Percentiles rank a stretch among this genome's conserved stretches.
Evolutionary conservation across 1,140 invertebrate genomes (phyloP).

Genomic region (Leptinotarsa lineolata): DNA sequence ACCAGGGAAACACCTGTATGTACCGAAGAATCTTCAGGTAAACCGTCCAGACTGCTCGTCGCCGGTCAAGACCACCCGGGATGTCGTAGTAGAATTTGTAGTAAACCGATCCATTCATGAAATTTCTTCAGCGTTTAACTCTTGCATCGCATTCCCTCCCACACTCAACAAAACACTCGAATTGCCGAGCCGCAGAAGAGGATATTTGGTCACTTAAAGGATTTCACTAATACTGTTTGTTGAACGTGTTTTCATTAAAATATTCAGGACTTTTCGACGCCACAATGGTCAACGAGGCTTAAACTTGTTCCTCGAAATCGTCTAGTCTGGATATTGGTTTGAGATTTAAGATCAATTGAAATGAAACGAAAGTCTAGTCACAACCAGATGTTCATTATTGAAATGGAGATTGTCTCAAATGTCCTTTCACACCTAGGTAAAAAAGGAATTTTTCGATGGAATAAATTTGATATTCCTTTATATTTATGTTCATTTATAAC

Average conservation of each 20-base stretch:
- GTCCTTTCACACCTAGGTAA: no score
- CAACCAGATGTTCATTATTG: no score
- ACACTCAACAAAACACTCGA: constrained; percentile 8
- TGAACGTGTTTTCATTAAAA: constrained; percentile 8
- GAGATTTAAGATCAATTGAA: neutral
- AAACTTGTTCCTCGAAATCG: neutral
- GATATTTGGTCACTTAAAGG: constrained; percentile 5
- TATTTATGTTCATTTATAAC: no score
- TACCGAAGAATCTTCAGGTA: neutral
- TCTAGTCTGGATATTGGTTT: neutral
- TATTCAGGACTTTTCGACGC: neutral
- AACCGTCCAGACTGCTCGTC: neutral
- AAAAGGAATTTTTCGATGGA: no score
- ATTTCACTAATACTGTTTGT: constrained; percentile 1
- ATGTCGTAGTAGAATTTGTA: neutral
- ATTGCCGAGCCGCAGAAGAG: constrained; percentile 3
- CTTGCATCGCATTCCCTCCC: neutral
- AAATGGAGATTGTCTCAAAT: no score
- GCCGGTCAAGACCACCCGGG: constrained; percentile 6
- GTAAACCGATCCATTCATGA: neutral
- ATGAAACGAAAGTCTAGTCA: no score
- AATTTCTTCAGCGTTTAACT: neutral
- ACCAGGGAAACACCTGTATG: neutral
- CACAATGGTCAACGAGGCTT: neutral
- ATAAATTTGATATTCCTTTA: no score